These are phyloP conservation scores for Orchesella flavescens DNA, from an alignment of 2,888 invertebrate species.

Conservation along the genomic window DNA sequence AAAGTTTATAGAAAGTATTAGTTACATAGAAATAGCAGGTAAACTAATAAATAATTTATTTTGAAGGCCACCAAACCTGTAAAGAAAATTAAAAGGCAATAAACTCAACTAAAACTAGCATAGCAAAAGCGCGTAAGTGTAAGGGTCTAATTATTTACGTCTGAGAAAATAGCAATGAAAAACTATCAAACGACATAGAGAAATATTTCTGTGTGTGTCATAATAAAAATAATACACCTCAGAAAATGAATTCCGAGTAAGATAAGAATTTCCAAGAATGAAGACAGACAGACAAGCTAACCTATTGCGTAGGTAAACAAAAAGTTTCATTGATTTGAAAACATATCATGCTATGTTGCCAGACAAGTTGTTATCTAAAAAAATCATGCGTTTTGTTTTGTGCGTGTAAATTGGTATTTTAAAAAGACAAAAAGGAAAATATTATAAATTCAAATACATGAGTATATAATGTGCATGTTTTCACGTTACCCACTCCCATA, in stretches of 20 bases:
- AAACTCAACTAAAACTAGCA: background rate
- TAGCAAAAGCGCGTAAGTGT: too few relatives aligned
- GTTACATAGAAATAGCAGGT: slow-evolving; percentile 18
- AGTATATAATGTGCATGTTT: slow-evolving; percentile 17
- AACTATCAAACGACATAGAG: too few relatives aligned
- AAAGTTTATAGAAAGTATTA: slow-evolving; percentile 19
- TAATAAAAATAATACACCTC: too few relatives aligned
- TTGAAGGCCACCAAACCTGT: slow-evolving; percentile 25
- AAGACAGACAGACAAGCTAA: too few relatives aligned
- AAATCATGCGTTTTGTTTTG: slow-evolving; percentile 36
- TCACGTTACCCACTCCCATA: slow-evolving; percentile 50
- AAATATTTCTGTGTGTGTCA: too few relatives aligned
- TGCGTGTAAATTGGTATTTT: slow-evolving; percentile 43
- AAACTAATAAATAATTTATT: slow-evolving; percentile 25
- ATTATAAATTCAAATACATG: background rate
- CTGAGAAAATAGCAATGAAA: too few relatives aligned
- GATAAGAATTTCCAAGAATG: too few relatives aligned
- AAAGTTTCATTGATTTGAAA: too few relatives aligned
- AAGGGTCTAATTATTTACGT: too few relatives aligned
- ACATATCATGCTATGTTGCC: slow-evolving; percentile 27
- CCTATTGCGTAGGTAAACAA: too few relatives aligned
- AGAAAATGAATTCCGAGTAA: too few relatives aligned
- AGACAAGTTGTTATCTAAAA: slow-evolving; percentile 22
- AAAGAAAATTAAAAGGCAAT: slow-evolving; percentile 48
- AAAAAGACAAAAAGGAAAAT: slow-evolving; percentile 3